phyloP scores from a whole-genome alignment of 2,888 invertebrate species.

The Nomada lathburiana region DNA sequence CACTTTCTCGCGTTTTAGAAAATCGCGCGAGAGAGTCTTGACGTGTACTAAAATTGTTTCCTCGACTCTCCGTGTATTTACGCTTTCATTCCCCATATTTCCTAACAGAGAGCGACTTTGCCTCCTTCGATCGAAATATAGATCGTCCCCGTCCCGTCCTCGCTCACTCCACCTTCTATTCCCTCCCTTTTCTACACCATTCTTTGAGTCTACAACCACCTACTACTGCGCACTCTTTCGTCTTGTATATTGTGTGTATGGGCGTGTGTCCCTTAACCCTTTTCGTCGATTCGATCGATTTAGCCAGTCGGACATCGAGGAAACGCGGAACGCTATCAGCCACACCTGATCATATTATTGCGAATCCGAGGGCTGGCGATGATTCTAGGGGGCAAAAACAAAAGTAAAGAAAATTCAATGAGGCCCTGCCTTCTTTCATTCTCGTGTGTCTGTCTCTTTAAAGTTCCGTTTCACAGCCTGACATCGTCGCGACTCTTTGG shows the following conservation, averaged over 20 bases:
- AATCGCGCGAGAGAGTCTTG: neutral
- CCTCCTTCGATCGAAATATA: constrained; percentile 28
- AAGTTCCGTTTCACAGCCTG: constrained; percentile 57
- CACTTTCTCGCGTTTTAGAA: neutral
- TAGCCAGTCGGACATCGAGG: neutral
- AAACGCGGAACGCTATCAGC: constrained; percentile 19
- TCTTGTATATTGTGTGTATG: neutral
- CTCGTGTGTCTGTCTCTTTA: constrained; percentile 1
- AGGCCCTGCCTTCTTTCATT: constrained; percentile 9
- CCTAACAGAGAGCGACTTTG: constrained; percentile 6
- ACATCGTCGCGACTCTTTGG: constrained; percentile 48
- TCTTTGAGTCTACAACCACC: constrained; percentile 3
- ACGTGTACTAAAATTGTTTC: neutral
- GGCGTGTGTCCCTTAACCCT: neutral
- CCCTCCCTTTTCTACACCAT: neutral
- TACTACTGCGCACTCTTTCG: constrained; percentile 6
- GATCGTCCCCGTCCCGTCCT: constrained; percentile 47
- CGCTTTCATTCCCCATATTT: neutral
- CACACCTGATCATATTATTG: neutral
- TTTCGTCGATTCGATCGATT: neutral
- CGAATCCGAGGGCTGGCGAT: neutral
- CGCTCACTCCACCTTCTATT: neutral
- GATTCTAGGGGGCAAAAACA: neutral
- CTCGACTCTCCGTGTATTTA: neutral
- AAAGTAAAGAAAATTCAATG: constrained; percentile 5